These are phyloP conservation scores for Calliopsis andreniformis DNA, from an alignment of 1,140 invertebrate genomes.

Conservation along the genomic window DNA sequence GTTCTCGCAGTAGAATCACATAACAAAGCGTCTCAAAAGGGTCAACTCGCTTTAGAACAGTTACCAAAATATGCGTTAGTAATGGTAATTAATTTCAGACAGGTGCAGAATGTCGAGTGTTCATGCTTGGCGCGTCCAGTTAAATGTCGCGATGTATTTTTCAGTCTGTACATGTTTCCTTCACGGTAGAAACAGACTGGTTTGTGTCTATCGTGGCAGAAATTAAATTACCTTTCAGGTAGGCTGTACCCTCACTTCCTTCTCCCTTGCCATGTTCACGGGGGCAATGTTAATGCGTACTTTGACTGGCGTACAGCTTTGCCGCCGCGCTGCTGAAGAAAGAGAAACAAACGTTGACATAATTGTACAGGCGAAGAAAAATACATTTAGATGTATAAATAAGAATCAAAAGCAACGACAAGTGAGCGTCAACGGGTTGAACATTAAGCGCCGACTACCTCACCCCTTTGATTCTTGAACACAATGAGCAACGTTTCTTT, in stretches of 20 bases:
- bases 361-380: constrained; percentile 4
- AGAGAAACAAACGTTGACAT: constrained; percentile 6
- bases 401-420: constrained; percentile 28
- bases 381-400: constrained; percentile 29
- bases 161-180: constrained; percentile 29
- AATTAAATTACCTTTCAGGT: constrained; percentile 40
- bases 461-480: neutral
- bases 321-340: neutral
- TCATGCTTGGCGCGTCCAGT: neutral
- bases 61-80: neutral
- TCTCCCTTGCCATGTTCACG: neutral
- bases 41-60: neutral
- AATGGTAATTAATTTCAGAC: constrained; percentile 19
- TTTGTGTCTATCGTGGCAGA: constrained; percentile 30
- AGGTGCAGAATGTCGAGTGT: constrained; percentile 14
- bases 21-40: neutral
- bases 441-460: neutral
- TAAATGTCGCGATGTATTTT: constrained; percentile 36
- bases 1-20: too few relatives aligned
- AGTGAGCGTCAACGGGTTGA: neutral
- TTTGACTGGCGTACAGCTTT: constrained; percentile 20
- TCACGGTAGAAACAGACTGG: constrained; percentile 30
- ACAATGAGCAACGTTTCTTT: neutral
- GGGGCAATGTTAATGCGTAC: constrained; percentile 23
- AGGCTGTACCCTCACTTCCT: constrained; percentile 3